phyloP scores from a whole-genome alignment of 2,113 vertebrate genomes.

The Anolis sagrei region DNA sequence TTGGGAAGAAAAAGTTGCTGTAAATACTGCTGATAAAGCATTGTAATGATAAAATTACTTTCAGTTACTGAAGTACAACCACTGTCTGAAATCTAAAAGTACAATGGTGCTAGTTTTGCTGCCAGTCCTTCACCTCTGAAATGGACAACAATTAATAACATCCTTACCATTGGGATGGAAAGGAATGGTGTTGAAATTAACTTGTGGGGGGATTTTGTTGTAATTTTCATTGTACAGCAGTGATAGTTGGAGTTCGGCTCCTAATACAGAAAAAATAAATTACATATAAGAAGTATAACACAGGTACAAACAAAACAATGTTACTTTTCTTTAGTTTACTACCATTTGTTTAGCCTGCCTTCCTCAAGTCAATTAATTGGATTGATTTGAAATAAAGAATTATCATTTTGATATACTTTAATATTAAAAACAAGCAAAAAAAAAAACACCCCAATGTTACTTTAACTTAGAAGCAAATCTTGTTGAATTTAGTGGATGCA shows the following conservation, averaged over 20 bases:
- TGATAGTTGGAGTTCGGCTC: slow-evolving; percentile 55
- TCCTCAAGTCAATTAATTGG: no score
- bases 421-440: no score
- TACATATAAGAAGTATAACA: background rate
- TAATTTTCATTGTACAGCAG: slow-evolving; percentile 66
- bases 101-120: background rate
- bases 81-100: background rate
- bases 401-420: no score
- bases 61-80: background rate
- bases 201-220: slow-evolving; percentile 59
- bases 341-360: no score
- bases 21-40: background rate
- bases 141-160: background rate
- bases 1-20: no score
- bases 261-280: slow-evolving; percentile 52
- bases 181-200: slow-evolving; percentile 71
- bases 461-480: background rate
- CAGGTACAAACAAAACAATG: background rate
- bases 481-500: background rate
- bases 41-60: background rate
- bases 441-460: no score
- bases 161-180: slow-evolving; percentile 78
- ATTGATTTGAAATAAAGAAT: no score
- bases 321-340: no score
- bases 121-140: background rate